These are phyloP conservation scores for Eublepharis macularius DNA, from an alignment of 2,113 vertebrate genomes.

Conservation along the genomic window DNA sequence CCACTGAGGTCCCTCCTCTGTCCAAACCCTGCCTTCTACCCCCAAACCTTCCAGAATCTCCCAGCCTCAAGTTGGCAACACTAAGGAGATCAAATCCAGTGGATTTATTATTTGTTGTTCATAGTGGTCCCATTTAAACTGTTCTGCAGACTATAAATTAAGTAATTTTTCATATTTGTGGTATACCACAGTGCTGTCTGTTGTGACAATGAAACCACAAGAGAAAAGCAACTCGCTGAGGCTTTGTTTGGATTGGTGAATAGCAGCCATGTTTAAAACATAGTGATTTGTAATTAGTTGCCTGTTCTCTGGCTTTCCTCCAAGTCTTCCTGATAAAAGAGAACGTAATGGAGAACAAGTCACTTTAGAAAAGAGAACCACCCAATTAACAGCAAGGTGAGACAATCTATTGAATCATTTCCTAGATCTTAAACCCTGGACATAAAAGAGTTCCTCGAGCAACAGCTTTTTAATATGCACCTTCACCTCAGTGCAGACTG, in stretches of 20 bases:
- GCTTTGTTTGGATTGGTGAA: not conserved
- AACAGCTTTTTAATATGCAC: not conserved
- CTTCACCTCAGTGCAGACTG: not conserved
- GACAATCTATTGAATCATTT: not conserved
- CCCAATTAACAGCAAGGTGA: not conserved
- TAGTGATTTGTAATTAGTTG: not conserved
- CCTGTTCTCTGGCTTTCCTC: not conserved
- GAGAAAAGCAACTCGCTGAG: not conserved
- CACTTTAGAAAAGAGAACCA: not conserved
- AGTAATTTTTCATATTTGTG: conserved; percentile 12
- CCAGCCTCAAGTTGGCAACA: no score
- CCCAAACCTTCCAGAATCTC: no score
- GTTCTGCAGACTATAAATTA: not conserved
- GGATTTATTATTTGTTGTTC: not conserved
- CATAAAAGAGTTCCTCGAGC: not conserved
- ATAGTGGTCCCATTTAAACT: not conserved
- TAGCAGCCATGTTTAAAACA: not conserved
- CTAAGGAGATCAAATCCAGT: not conserved
- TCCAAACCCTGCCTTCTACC: no score
- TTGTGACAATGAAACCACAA: not conserved
- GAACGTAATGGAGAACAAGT: no score
- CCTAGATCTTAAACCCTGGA: not conserved
- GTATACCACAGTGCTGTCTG: not conserved
- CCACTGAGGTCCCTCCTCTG: no score
- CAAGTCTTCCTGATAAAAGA: not conserved